phyloP scores from a whole-genome alignment of 2,888 invertebrate species.

The Polydesmus complanatus region DNA sequence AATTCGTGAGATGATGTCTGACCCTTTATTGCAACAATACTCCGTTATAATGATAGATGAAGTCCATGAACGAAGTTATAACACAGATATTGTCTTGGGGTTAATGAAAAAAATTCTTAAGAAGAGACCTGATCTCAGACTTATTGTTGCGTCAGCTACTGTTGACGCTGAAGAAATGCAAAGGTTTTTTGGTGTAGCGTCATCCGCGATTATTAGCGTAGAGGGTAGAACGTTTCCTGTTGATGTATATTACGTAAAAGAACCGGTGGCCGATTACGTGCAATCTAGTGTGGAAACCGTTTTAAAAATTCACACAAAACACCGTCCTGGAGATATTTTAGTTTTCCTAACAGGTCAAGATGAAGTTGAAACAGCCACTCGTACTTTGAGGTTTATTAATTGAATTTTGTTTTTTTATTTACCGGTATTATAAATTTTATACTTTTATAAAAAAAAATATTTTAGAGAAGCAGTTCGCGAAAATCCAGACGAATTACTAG shows the following conservation, averaged over 20 bases:
- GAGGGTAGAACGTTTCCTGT: constrained; percentile 72
- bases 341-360: constrained; percentile 90
- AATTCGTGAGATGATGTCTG: constrained; percentile 83
- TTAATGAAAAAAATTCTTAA: constrained; percentile 79
- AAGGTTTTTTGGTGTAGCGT: constrained; percentile 50
- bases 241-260: constrained; percentile 62
- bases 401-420: neutral
- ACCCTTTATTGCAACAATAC: constrained; percentile 80
- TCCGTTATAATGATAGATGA: constrained; percentile 81
- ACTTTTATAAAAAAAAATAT: neutral
- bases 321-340: constrained; percentile 69
- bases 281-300: constrained; percentile 73
- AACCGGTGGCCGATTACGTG: constrained; percentile 81
- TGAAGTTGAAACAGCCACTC: constrained; percentile 64
- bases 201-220: neutral
- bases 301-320: constrained; percentile 62
- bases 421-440: neutral
- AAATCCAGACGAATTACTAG: constrained; percentile 38
- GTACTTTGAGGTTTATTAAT: constrained; percentile 28
- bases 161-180: constrained; percentile 77
- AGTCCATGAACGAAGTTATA: constrained; percentile 83
- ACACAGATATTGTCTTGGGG: constrained; percentile 89
- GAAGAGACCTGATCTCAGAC: constrained; percentile 64
- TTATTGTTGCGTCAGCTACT: constrained; percentile 89
- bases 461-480: neutral